Evolutionary conservation across 2,888 invertebrate species (phyloP), one percentile per base, ranked within the genome.

Genomic region (Altica lythri): DNA sequence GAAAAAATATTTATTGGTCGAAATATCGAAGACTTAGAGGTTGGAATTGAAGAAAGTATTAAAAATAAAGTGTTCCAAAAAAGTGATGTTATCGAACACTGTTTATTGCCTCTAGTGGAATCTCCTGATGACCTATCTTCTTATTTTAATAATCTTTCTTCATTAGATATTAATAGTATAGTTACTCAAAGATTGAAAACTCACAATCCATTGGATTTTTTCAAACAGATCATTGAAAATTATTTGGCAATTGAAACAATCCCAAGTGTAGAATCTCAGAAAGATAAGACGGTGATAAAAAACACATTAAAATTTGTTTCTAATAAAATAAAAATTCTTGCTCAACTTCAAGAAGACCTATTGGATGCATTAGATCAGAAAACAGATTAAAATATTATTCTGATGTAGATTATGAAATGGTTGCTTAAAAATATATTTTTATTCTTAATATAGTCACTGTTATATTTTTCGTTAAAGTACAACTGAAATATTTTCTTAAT

Each of bases 31-130:
- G 64, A 63, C 6, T 37, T 68, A n/a, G 43, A 52, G 19, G 29
- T 17, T 8, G 61, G 57, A 2, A 37, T 68, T 8, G 50, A 58
- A 40, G 58, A 59, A 8, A 54, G 48, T 12, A 54, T 67, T 18
- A 44, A 55, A 13, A 57, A 60, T 4, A 54, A 53, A n/a, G 40
- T 42, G 4, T 62, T 57, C 48, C 53, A 32, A 9, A 61, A 52
- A 47, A 46, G 59, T 29, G 62, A 66, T 4, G 25, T 68, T 9
- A 5, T 67, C 2, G 55, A 60, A 12, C 53, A 46, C 4, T 66
- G 64, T 37, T 47, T 67, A 8, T 14, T 65, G 16, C 64, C 66
- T 19, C 54, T 63, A n/a, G 49, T 68, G 14, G 47, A 57, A 42
- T 60, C 19, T 29, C 61, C 64, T 0, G 49, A 46, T 34, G 65